Percentiles rank a stretch among this genome's conserved stretches.
Evolutionary conservation across 2,888 invertebrate species (phyloP).

Genomic region (Tachina fera): DNA sequence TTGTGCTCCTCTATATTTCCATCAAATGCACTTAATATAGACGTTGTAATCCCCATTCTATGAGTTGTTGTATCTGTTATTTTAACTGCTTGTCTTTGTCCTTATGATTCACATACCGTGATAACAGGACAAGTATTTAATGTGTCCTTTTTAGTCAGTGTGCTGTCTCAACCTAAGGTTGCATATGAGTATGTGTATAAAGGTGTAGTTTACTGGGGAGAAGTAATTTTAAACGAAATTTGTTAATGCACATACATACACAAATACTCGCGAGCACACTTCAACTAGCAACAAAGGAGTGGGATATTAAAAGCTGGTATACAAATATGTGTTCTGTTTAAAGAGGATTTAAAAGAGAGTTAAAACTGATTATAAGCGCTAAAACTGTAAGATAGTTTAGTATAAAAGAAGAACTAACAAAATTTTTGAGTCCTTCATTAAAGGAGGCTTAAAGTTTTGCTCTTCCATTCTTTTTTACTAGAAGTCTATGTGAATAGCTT

Average conservation of each 20-base stretch:
- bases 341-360: too few relatives aligned
- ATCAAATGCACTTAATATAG: slow-evolving; percentile 43
- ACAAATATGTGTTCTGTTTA: too few relatives aligned
- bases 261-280: not conserved
- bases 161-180: slow-evolving; percentile 20
- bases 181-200: not conserved
- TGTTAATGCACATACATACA: not conserved
- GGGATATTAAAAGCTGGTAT: not conserved
- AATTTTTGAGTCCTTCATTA: too few relatives aligned
- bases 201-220: slow-evolving; percentile 4
- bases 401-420: too few relatives aligned
- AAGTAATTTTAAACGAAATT: slow-evolving; percentile 29
- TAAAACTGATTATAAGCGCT: too few relatives aligned
- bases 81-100: not conserved
- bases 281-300: not conserved
- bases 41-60: slow-evolving; percentile 33
- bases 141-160: slow-evolving; percentile 34
- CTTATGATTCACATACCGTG: slow-evolving; percentile 44
- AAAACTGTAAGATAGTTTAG: too few relatives aligned
- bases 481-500: too few relatives aligned
- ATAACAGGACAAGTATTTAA: slow-evolving; percentile 60
- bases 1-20: slow-evolving; percentile 36
- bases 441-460: too few relatives aligned
- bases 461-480: too few relatives aligned
- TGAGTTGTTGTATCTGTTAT: not conserved